Evolutionary conservation across 2,797 vertebrate species (phyloP), one percentile per base, ranked within the genome.

Genomic region (Syngnathus acus): DNA sequence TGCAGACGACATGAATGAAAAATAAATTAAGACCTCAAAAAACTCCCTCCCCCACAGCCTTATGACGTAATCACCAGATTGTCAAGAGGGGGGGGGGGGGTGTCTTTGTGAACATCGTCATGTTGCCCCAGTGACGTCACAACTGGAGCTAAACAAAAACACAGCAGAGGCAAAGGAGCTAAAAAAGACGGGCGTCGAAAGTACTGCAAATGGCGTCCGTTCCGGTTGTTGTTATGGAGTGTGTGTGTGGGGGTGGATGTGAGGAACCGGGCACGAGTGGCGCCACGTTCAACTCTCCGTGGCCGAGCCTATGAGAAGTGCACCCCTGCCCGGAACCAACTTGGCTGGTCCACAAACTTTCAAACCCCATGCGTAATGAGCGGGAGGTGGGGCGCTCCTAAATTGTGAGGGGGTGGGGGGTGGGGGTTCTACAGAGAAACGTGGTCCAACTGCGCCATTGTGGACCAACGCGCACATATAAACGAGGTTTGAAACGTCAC

Each of bases 391-490:
- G 45, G 64, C 67, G 54, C 57, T 68, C 61, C 62, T 69, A 85
- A 84, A 72, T 84, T 85, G 14, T 37, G 14, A 16, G 63, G 70
- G 55, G 21, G 19, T 9, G 21, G 8, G 51, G 8, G 19, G 9
- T 9, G 8, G 51, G 16, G 64, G 32, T 4, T 78, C 72, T 72
- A 72, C 11, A 67, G 39, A 77, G 72, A 82, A 86, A 85, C 84
- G 87, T 80, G 89, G 84, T 88, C 81, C 74, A 86, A 91, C 90
- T 92, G 90, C 91, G 91, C 90, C 92, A 91, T 90, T 91, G 88
- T 90, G 82, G 73, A 77, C 72, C 71, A 68, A 37, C 4, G 26
- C 32, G 26, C 55, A 58, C 55, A 38, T 26, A 17, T 38, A 32
- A 37, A 37, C 16, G 55, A 58, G 13, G 54, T 38, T 58, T 6